Conservation (phyloP, 2,113 vertebrate genomes). For the Arothron firmamentum region DNA sequence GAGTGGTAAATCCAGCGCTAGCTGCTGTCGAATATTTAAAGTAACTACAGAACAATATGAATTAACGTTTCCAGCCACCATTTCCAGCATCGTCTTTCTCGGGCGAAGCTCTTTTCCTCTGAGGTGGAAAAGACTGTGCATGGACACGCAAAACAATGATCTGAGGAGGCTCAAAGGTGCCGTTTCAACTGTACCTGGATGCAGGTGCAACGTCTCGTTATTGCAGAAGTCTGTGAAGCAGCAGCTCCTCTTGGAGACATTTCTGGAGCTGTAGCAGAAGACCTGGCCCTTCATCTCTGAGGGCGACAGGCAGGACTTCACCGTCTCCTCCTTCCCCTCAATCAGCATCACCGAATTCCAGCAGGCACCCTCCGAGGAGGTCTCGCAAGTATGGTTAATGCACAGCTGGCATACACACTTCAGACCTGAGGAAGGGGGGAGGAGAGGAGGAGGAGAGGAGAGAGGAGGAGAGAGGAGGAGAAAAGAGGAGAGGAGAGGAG, state of each 20-base stretch:
- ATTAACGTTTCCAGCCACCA: conserved; percentile 5
- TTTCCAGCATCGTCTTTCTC: background rate
- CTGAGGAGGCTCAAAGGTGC: background rate
- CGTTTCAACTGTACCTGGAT: conserved; percentile 69
- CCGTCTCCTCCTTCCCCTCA: conserved; percentile 85
- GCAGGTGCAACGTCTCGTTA: conserved; percentile 86
- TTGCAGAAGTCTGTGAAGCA: conserved; percentile 98
- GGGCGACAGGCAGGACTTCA: conserved; percentile 88
- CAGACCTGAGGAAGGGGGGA: conserved; percentile 72
- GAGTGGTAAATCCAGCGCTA: conserved; percentile 56
- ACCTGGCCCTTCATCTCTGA: conserved; percentile 86
- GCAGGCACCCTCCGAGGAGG: conserved; percentile 87
- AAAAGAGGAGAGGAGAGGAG: too few species aligned
- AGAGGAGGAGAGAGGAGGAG: too few species aligned
- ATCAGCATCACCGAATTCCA: conserved; percentile 93
- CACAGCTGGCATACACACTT: conserved; percentile 92
- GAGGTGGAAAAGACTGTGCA: too few species aligned
- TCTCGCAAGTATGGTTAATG: conserved; percentile 90
- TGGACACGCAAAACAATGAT: too few species aligned
- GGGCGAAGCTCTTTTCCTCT: too few species aligned
- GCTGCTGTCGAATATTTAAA: conserved; percentile 26
- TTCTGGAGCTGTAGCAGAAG: conserved; percentile 91
- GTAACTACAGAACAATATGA: conserved; percentile 13
- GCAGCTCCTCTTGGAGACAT: conserved; percentile 90
- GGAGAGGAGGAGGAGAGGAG: too few species aligned